Percentiles rank a stretch among this genome's conserved stretches.
Evolutionary conservation across 2,113 vertebrate genomes (phyloP).

Genomic region (Ginglymostoma cirratum): DNA sequence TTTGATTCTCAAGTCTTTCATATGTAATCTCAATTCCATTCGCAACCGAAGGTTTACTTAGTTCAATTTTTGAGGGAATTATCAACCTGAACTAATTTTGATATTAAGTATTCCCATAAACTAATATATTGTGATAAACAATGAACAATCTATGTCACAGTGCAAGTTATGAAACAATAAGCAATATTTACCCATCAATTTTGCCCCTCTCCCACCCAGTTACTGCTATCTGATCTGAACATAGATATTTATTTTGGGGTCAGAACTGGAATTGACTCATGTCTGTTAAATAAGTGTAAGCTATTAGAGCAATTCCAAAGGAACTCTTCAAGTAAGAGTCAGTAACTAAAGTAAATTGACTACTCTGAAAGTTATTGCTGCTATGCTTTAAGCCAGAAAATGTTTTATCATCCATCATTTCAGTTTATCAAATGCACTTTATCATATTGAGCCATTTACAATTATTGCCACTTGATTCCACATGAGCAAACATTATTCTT

Average conservation of each 20-base stretch:
- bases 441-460: not conserved
- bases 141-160: not conserved
- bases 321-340: not conserved
- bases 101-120: not conserved
- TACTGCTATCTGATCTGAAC: not conserved
- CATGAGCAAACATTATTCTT: not conserved
- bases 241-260: not conserved
- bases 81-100: not conserved
- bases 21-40: too few species aligned
- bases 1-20: too few species aligned
- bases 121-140: not conserved
- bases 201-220: not conserved
- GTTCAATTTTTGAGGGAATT: too few species aligned
- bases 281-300: not conserved
- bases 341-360: not conserved
- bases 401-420: not conserved
- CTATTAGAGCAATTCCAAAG: not conserved
- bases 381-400: not conserved
- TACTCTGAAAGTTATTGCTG: not conserved
- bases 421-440: not conserved
- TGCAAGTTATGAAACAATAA: not conserved
- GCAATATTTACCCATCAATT: not conserved
- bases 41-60: too few species aligned
- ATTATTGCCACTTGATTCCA: constrained; percentile 2
- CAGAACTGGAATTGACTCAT: not conserved